Evolutionary conservation across 2,113 vertebrate genomes (phyloP).

Genomic region (Micronycteris hirsuta): DNA sequence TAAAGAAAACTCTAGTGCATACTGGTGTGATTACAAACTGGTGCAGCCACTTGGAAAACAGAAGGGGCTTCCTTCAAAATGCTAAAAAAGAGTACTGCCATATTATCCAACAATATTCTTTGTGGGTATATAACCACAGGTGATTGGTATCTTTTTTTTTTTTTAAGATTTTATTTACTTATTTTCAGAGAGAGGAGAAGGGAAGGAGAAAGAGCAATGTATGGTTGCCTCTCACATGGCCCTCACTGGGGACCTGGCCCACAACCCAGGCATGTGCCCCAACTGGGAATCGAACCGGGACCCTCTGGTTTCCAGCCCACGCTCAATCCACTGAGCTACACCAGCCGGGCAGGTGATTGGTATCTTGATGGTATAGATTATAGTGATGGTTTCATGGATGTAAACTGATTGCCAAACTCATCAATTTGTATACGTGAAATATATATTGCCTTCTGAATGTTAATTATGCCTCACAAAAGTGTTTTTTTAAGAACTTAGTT

Average conservation of each 20-base stretch:
- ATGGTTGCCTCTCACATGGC: too few relatives aligned
- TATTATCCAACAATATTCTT: background rate
- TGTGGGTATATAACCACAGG: background rate
- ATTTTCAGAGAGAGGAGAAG: too few relatives aligned
- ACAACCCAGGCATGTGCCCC: too few relatives aligned
- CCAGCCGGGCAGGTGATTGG: too few relatives aligned
- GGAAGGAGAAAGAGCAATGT: too few relatives aligned
- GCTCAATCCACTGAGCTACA: too few relatives aligned
- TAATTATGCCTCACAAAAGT: background rate
- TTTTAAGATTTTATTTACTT: too few relatives aligned
- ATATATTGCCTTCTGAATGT: background rate
- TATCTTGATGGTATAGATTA: background rate
- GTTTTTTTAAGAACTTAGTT: background rate
- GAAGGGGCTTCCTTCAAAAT: background rate
- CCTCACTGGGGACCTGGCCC: too few relatives aligned
- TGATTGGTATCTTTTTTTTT: background rate
- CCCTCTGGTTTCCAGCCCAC: too few relatives aligned
- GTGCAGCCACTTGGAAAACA: background rate
- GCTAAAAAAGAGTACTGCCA: background rate
- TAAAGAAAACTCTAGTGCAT: background rate
- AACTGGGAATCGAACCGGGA: too few relatives aligned
- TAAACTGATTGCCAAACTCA: background rate
- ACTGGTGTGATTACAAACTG: background rate
- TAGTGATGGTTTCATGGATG: background rate
- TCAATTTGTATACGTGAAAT: background rate